Percentiles rank a stretch among this genome's conserved stretches.
phyloP scores from a whole-genome alignment of 2,888 invertebrate species.

The Geophilus truncorum region DNA sequence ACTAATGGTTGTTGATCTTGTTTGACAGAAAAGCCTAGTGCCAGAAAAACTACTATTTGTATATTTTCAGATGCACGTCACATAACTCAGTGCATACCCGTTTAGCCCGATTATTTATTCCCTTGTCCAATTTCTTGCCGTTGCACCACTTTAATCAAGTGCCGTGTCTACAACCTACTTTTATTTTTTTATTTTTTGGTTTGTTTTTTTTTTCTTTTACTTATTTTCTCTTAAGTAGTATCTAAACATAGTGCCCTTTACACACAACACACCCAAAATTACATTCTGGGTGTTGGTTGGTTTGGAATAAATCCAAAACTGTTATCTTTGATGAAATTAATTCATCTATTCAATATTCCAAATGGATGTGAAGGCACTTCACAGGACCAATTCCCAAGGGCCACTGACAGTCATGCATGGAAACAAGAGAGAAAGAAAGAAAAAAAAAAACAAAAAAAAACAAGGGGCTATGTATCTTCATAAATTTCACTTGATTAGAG shows the following conservation, averaged over 20 bases:
- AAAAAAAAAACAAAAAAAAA: neutral
- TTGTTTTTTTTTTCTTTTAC: neutral
- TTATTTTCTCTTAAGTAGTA: neutral
- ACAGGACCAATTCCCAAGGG: neutral
- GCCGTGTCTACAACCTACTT: neutral
- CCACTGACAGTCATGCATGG: neutral
- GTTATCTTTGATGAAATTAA: neutral
- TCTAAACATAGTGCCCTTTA: neutral
- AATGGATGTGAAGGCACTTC: neutral
- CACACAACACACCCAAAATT: constrained; percentile 5
- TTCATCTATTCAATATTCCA: neutral
- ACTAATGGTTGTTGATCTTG: neutral
- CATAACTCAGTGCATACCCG: neutral
- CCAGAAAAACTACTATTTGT: neutral
- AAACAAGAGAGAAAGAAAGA: no score
- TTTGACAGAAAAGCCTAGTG: neutral
- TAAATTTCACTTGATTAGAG: neutral
- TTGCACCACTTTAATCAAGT: constrained; percentile 1
- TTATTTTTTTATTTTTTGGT: no score
- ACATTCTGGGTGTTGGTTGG: neutral
- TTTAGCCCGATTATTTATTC: neutral
- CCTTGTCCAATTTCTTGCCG: neutral
- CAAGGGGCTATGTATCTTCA: neutral
- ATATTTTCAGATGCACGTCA: neutral
- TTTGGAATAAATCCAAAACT: neutral